phyloP scores from a whole-genome alignment of 1,140 invertebrate species.

The Heterodera carotae region DNA sequence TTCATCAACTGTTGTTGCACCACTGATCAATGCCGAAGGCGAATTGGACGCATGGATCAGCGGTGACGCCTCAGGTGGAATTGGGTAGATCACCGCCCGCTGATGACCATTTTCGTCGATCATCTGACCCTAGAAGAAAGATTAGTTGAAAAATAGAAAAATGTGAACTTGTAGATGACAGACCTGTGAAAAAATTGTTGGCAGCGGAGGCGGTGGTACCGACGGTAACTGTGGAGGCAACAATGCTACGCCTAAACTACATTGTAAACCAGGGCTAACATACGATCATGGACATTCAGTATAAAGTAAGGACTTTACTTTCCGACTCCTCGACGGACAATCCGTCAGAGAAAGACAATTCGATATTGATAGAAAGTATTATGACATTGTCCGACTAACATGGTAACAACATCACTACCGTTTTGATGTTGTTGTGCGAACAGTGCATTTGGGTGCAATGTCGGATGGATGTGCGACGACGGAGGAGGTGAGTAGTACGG shows the following conservation, averaged over 20 bases:
- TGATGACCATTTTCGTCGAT: slow-evolving; percentile 41
- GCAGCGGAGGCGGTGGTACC: background rate
- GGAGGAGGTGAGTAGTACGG: background rate
- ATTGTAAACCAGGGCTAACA: too few relatives aligned
- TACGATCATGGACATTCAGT: too few relatives aligned
- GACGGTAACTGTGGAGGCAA: background rate
- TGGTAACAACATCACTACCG: background rate
- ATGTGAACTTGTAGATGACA: background rate
- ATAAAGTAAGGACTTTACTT: too few relatives aligned
- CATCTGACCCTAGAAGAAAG: slow-evolving; percentile 48
- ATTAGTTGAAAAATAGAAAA: background rate
- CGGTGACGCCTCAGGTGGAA: slow-evolving; percentile 34
- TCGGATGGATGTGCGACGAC: background rate
- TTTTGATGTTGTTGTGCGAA: background rate
- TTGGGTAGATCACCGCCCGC: slow-evolving; percentile 46
- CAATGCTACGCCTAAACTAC: background rate
- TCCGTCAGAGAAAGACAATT: too few relatives aligned
- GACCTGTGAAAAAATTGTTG: background rate
- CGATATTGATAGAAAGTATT: too few relatives aligned
- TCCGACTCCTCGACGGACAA: too few relatives aligned
- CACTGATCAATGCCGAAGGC: slow-evolving; percentile 3
- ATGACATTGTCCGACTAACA: too few relatives aligned
- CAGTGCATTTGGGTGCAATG: background rate
- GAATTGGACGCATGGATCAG: slow-evolving; percentile 21
- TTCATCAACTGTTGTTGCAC: slow-evolving; percentile 9